phyloP scores from a whole-genome alignment of 2,888 invertebrate species.

The Nebria salina region DNA sequence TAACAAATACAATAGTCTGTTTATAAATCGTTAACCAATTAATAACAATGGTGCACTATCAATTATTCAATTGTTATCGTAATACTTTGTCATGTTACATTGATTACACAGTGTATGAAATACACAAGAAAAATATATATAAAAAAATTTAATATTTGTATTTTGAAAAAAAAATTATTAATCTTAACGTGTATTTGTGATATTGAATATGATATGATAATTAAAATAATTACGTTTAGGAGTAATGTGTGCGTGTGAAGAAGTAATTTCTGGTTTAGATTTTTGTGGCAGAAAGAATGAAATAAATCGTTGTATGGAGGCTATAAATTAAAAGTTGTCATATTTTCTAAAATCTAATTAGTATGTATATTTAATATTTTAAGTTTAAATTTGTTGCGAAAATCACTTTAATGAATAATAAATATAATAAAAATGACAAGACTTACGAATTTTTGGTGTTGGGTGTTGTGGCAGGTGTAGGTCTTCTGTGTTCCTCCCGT shows the following conservation, averaged over 20 bases:
- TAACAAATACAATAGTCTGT: not conserved
- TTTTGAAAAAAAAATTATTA: too few relatives aligned
- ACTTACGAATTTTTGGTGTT: conserved; percentile 62
- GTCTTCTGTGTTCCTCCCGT: conserved; percentile 73
- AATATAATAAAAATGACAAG: not conserved
- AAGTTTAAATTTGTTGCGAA: not conserved
- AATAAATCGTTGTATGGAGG: not conserved
- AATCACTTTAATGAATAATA: too few relatives aligned
- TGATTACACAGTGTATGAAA: not conserved
- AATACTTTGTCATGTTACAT: not conserved
- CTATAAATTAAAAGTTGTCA: not conserved
- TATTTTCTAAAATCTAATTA: not conserved
- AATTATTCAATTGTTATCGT: not conserved
- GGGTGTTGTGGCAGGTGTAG: conserved; percentile 75
- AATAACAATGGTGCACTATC: not conserved
- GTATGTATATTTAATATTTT: too few relatives aligned
- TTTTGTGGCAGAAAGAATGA: not conserved
- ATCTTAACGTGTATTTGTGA: not conserved
- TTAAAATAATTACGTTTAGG: not conserved
- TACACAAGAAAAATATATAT: not conserved
- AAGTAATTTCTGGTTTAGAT: not conserved
- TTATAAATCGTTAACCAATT: not conserved
- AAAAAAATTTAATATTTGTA: not conserved
- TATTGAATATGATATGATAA: not conserved
- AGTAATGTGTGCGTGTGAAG: not conserved